phyloP scores from a whole-genome alignment of 1,140 invertebrate species.

The Brachionus paranguensis region DNA sequence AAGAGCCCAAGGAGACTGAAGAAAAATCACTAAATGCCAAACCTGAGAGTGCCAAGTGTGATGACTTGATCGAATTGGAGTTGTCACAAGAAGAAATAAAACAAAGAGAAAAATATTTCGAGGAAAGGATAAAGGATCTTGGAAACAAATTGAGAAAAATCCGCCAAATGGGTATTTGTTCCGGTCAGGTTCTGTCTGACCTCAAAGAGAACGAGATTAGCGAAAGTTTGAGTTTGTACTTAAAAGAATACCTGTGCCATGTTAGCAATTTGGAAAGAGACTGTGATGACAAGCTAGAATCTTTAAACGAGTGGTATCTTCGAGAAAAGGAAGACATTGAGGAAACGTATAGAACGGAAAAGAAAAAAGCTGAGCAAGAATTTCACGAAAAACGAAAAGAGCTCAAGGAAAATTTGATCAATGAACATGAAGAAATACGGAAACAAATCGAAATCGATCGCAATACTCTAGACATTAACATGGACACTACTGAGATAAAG shows the following conservation, averaged over 20 bases:
- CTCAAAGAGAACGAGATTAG: neutral
- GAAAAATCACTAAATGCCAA: neutral
- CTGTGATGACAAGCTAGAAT: neutral
- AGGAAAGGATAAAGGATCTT: neutral
- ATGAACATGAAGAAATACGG: slow-evolving; percentile 21
- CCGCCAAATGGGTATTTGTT: neutral
- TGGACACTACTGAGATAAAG: neutral
- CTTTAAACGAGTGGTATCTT: neutral
- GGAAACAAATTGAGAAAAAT: neutral
- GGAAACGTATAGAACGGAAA: neutral
- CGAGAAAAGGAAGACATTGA: neutral
- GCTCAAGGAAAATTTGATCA: neutral
- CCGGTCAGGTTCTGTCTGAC: neutral
- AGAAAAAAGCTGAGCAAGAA: neutral
- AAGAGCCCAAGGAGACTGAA: neutral
- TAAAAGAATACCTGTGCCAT: neutral
- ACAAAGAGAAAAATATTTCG: neutral
- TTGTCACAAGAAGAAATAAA: neutral
- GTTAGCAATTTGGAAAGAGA: neutral
- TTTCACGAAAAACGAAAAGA: slow-evolving; percentile 28
- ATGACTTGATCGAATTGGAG: neutral
- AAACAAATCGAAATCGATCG: slow-evolving; percentile 11
- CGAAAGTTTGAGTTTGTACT: neutral
- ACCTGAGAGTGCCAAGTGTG: neutral
- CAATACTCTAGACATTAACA: slow-evolving; percentile 17